These are phyloP conservation scores for Megamerina dolium DNA, from an alignment of 2,888 invertebrate species.

Conservation along the genomic window DNA sequence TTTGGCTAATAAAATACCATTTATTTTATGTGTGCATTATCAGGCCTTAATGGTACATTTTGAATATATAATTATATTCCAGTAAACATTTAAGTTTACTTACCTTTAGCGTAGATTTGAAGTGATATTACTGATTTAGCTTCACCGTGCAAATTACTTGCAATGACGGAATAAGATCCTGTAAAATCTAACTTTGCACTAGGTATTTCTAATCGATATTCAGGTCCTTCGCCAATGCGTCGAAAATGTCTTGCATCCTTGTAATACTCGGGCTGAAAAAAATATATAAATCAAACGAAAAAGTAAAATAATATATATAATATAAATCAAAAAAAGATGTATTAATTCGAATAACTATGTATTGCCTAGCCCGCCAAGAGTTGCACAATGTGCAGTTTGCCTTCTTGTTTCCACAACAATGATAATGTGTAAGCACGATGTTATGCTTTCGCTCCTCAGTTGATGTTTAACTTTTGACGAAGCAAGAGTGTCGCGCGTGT, in stretches of 20 bases:
- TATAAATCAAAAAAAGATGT: background rate
- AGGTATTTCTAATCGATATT: slow-evolving; percentile 78
- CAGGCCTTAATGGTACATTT: background rate
- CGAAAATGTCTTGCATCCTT: slow-evolving; percentile 79
- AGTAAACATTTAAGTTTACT: slow-evolving; percentile 22
- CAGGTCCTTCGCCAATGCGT: slow-evolving; percentile 65
- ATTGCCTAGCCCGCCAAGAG: slow-evolving; percentile 2
- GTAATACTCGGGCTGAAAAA: slow-evolving; percentile 75
- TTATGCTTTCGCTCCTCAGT: no score
- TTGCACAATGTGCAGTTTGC: no score
- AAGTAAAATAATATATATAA: background rate
- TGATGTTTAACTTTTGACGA: no score
- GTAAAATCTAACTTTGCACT: slow-evolving; percentile 81
- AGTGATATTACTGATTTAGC: slow-evolving; percentile 80
- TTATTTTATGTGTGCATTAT: no score
- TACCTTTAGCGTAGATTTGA: slow-evolving; percentile 79
- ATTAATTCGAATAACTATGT: no score
- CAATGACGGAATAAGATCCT: slow-evolving; percentile 79
- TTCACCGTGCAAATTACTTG: slow-evolving; percentile 76
- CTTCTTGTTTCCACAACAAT: no score
- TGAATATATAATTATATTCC: slow-evolving; percentile 5
- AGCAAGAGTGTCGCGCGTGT: no score
- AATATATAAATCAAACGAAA: slow-evolving; percentile 1
- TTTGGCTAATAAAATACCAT: no score
- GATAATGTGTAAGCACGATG: no score